phyloP scores from a whole-genome alignment of 2,888 invertebrate genomes.

The Dynastes tityus region DNA sequence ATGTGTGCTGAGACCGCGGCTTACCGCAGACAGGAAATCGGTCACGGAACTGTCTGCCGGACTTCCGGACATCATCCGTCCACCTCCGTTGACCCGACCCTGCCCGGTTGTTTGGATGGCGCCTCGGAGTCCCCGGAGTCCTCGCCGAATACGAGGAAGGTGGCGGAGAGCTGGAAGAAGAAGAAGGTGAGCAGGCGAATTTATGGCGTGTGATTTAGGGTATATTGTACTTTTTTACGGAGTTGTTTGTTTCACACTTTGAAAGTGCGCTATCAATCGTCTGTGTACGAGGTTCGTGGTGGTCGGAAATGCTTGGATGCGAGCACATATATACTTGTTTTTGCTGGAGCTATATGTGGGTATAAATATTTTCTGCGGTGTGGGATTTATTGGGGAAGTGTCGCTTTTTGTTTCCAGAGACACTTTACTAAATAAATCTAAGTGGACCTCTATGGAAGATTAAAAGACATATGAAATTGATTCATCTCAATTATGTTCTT shows the following conservation, averaged over 20 bases:
- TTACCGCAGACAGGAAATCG: slow-evolving; percentile 64
- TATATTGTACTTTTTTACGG: slow-evolving; percentile 40
- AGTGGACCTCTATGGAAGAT: too few relatives aligned
- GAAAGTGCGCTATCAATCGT: slow-evolving; percentile 42
- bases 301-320: too few relatives aligned
- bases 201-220: slow-evolving; percentile 48
- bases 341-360: too few relatives aligned
- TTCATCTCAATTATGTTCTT: too few relatives aligned
- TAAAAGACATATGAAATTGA: too few relatives aligned
- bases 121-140: slow-evolving; percentile 61
- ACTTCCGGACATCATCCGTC: slow-evolving; percentile 63
- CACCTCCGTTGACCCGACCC: slow-evolving; percentile 55
- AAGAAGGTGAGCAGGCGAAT: slow-evolving; percentile 57
- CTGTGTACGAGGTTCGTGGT: neutral
- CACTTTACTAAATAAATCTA: too few relatives aligned
- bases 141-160: slow-evolving; percentile 15
- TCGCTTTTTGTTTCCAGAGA: too few relatives aligned
- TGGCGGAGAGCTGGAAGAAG: slow-evolving; percentile 9
- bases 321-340: too few relatives aligned
- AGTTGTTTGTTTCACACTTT: slow-evolving; percentile 44
- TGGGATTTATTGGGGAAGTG: too few relatives aligned
- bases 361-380: too few relatives aligned
- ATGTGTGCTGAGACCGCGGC: slow-evolving; percentile 57
- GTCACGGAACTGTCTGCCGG: slow-evolving; percentile 64
- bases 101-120: slow-evolving; percentile 64